A percentile compares a stretch with the other conserved stretches of the same genome.
phyloP scores from a whole-genome alignment of 2,113 vertebrate genomes.

The Chitala chitala region DNA sequence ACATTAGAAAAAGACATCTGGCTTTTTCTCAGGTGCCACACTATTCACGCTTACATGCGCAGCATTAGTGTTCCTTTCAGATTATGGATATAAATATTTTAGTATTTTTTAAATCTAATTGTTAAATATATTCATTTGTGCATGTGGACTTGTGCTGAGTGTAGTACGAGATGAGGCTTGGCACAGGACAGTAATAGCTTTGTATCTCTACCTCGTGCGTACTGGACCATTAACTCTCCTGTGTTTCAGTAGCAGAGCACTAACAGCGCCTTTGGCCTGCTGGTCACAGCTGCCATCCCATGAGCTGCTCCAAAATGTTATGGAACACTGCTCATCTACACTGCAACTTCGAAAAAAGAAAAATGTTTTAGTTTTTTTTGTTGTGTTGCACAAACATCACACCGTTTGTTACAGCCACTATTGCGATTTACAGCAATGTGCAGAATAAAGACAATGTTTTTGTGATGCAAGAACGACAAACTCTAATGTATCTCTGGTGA shows the following conservation, averaged over 20 bases:
- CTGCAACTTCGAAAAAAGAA: too few relatives aligned
- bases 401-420: too few relatives aligned
- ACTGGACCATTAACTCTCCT: background rate
- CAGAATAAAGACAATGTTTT: background rate
- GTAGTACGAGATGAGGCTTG: background rate
- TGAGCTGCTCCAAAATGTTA: slow-evolving; percentile 44
- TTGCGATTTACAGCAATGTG: background rate
- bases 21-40: too few relatives aligned
- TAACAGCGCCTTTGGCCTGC: background rate
- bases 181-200: background rate
- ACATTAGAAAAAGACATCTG: too few relatives aligned
- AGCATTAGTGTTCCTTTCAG: too few relatives aligned
- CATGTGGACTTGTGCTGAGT: background rate
- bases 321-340: too few relatives aligned
- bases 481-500: background rate
- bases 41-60: too few relatives aligned
- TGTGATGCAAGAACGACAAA: background rate
- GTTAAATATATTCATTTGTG: too few relatives aligned
- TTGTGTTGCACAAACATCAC: background rate
- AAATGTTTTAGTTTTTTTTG: too few relatives aligned
- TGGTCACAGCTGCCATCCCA: slow-evolving; percentile 16
- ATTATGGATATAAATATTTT: too few relatives aligned
- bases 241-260: background rate
- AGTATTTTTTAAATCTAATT: too few relatives aligned
- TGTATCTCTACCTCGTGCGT: background rate